These are phyloP conservation scores for Arrhamphus sclerolepis DNA, from an alignment of 2,797 vertebrate species.

Conservation along the genomic window DNA sequence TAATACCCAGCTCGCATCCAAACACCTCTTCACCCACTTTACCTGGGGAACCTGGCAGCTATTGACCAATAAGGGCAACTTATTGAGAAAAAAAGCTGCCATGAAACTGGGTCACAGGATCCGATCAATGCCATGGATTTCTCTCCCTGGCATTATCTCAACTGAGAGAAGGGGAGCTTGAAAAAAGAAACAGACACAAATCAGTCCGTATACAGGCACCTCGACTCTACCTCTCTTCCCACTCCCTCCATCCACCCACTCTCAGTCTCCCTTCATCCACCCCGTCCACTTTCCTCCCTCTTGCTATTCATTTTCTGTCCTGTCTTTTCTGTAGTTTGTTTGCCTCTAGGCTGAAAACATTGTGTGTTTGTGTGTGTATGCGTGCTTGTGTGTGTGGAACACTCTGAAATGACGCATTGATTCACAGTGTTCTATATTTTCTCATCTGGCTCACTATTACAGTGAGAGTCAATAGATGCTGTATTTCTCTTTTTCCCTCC, in stretches of 20 bases:
- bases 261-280: conserved; percentile 55
- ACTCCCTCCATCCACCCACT: conserved; percentile 61
- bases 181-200: conserved; percentile 66
- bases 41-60: conserved; percentile 69
- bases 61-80: conserved; percentile 76
- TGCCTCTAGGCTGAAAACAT: conserved; percentile 67
- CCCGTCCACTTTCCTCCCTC: conserved; percentile 50
- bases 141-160: conserved; percentile 76
- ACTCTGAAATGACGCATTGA: conserved; percentile 79
- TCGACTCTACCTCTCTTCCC: conserved; percentile 53
- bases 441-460: conserved; percentile 77
- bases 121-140: conserved; percentile 83
- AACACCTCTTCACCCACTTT: conserved; percentile 54
- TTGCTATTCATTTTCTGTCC: conserved; percentile 71
- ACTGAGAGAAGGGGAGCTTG: conserved; percentile 37
- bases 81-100: conserved; percentile 83
- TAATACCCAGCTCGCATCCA: conserved; percentile 7
- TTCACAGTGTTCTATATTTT: conserved; percentile 76
- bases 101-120: conserved; percentile 78
- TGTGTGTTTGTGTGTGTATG: conserved; percentile 45
- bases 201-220: conserved; percentile 62
- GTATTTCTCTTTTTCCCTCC: conserved; percentile 50
- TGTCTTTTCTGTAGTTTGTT: conserved; percentile 70
- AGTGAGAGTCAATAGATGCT: conserved; percentile 68
- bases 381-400: conserved; percentile 46